Evolutionary conservation across 2,888 invertebrate species (phyloP).

Genomic region (Platypus cylindrus): DNA sequence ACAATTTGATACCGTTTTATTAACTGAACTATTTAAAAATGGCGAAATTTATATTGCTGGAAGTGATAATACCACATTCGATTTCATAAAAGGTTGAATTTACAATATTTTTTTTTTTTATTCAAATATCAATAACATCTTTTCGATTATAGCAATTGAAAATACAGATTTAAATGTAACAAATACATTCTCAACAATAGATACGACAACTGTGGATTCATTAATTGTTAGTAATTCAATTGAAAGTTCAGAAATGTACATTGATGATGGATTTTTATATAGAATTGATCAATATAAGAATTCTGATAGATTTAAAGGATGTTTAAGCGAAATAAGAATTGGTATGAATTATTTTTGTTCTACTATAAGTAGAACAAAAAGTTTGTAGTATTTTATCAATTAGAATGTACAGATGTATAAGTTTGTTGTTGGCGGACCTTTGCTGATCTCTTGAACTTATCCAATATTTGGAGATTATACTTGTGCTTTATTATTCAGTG

Average conservation of each 20-base stretch:
- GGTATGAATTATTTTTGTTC: slow-evolving; percentile 6
- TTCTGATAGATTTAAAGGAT: slow-evolving; percentile 28
- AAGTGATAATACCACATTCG: slow-evolving; percentile 31
- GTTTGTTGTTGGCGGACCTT: too few relatives aligned
- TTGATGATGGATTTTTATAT: slow-evolving; percentile 24
- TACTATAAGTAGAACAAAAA: too few relatives aligned
- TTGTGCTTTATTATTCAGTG: too few relatives aligned
- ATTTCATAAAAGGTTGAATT: slow-evolving; percentile 20
- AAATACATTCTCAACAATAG: slow-evolving; percentile 24
- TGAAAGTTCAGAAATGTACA: slow-evolving; percentile 23
- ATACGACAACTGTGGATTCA: slow-evolving; percentile 28
- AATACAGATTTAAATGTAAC: slow-evolving; percentile 27
- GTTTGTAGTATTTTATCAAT: too few relatives aligned
- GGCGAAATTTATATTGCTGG: slow-evolving; percentile 42
- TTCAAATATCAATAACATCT: too few relatives aligned
- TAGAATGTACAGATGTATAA: too few relatives aligned
- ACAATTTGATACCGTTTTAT: slow-evolving; percentile 39
- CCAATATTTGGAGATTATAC: too few relatives aligned
- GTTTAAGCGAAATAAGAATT: slow-evolving; percentile 14
- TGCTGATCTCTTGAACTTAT: too few relatives aligned
- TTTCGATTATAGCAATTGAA: slow-evolving; percentile 20
- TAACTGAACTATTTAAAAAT: slow-evolving; percentile 34
- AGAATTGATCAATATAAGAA: slow-evolving; percentile 29
- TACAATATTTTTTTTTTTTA: slow-evolving; percentile 6
- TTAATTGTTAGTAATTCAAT: slow-evolving; percentile 27